Evolutionary conservation across 2,797 vertebrate genomes (phyloP).

Genomic region (Adrianichthys oophorus): DNA sequence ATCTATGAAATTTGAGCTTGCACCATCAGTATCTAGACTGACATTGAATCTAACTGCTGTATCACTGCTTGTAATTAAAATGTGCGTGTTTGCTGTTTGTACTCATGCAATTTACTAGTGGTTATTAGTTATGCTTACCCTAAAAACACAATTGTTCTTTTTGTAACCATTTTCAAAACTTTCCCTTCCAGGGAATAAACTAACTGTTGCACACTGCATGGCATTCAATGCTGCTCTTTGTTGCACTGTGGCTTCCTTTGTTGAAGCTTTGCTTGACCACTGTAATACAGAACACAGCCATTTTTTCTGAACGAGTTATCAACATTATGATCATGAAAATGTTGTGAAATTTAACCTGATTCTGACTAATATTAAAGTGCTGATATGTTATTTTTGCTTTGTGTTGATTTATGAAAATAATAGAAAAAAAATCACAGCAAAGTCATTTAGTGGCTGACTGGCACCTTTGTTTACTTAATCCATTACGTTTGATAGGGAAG

Average conservation of each 20-base stretch:
- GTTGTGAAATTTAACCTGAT: slow-evolving; percentile 30
- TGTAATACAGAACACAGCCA: slow-evolving; percentile 1
- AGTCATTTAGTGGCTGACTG: too few relatives aligned
- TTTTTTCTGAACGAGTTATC: background rate
- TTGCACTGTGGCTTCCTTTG: slow-evolving; percentile 5
- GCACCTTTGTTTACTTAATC: too few relatives aligned
- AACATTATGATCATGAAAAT: slow-evolving; percentile 21
- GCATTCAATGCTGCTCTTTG: background rate
- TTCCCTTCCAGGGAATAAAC: background rate
- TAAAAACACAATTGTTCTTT: background rate
- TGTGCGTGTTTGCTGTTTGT: background rate
- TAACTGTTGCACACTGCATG: background rate
- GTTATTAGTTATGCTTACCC: background rate
- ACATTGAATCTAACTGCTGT: background rate
- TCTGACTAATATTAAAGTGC: slow-evolving; percentile 20
- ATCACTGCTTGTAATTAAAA: background rate
- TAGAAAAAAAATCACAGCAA: too few relatives aligned
- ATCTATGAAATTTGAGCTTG: background rate
- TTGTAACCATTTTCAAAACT: background rate
- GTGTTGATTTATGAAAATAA: slow-evolving; percentile 20
- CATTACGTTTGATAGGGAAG: too few relatives aligned
- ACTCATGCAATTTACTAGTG: background rate
- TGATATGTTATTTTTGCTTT: slow-evolving; percentile 28
- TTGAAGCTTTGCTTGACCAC: slow-evolving; percentile 2
- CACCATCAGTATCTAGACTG: background rate